A percentile compares a stretch with the other conserved stretches of the same genome.
These are phyloP conservation scores for Drosophila sproati DNA, from an alignment of 1,140 invertebrate species.

Conservation along the genomic window DNA sequence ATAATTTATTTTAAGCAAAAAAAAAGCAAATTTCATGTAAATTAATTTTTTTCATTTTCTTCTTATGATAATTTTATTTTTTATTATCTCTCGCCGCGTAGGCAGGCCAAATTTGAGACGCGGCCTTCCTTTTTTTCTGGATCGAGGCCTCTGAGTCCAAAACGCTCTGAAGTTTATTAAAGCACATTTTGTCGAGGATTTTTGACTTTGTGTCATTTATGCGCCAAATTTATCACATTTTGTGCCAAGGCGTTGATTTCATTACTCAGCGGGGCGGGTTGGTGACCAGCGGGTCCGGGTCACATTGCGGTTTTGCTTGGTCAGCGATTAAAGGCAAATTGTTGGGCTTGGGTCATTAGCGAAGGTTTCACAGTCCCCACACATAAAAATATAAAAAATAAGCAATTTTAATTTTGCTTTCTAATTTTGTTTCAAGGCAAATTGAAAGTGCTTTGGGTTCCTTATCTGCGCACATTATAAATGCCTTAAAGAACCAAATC, in stretches of 20 bases:
- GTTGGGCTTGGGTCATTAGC: slow-evolving; percentile 50
- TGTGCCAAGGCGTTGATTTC: slow-evolving; percentile 56
- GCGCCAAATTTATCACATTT: slow-evolving; percentile 62
- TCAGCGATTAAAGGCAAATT: slow-evolving; percentile 52
- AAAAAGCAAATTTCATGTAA: slow-evolving; percentile 58
- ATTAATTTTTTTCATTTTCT: slow-evolving; percentile 65
- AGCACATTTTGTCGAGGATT: slow-evolving; percentile 60
- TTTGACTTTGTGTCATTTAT: slow-evolving; percentile 67
- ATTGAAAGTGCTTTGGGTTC: too few species aligned
- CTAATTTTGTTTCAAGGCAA: slow-evolving; percentile 28
- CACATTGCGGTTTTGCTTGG: slow-evolving; percentile 28
- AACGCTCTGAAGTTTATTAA: slow-evolving; percentile 49
- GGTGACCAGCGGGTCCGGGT: neutral
- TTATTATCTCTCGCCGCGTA: slow-evolving; percentile 48
- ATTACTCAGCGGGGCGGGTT: slow-evolving; percentile 10
- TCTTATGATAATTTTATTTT: slow-evolving; percentile 61
- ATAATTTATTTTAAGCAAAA: slow-evolving; percentile 52
- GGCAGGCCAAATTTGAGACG: slow-evolving; percentile 9
- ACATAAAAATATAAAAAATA: neutral
- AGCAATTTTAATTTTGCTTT: slow-evolving; percentile 36
- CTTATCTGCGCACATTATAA: too few species aligned
- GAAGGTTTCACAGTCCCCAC: slow-evolving; percentile 1
- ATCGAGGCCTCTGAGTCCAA: neutral
- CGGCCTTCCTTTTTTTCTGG: slow-evolving; percentile 11
- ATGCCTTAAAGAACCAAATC: neutral